phyloP scores from a whole-genome alignment of 2,113 vertebrate species.

The Aramus guarauna region DNA sequence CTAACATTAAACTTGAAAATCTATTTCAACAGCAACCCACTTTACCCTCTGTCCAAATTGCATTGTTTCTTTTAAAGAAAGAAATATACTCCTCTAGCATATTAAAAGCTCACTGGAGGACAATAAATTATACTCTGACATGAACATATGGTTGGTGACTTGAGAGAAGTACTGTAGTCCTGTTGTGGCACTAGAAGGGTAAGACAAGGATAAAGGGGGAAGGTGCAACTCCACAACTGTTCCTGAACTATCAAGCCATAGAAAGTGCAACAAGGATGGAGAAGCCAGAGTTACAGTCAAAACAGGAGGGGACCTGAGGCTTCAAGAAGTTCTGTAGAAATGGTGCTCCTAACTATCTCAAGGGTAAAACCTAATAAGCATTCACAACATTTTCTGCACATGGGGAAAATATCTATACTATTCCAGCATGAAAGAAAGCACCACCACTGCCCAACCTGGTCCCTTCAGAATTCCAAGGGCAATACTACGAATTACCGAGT shows the following conservation, averaged over 20 bases:
- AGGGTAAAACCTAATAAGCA: not conserved
- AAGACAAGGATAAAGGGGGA: not conserved
- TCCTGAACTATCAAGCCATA: not conserved
- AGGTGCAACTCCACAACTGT: not conserved
- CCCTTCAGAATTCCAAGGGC: not conserved
- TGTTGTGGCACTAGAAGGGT: not conserved
- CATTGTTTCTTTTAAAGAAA: not conserved
- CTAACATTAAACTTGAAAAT: not conserved
- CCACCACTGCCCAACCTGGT: not conserved
- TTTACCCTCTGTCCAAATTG: not conserved
- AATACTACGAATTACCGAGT: not conserved
- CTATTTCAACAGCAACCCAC: not conserved
- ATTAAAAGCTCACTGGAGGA: not conserved
- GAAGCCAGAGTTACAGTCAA: not conserved
- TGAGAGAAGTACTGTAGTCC: not conserved
- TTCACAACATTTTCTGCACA: not conserved
- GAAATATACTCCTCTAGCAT: not conserved
- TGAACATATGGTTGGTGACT: not conserved
- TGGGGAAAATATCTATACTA: not conserved
- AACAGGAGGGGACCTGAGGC: not conserved
- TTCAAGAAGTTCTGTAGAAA: not conserved
- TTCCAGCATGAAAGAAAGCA: not conserved
- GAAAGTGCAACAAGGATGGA: not conserved
- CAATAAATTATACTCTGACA: not conserved
- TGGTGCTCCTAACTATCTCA: not conserved